phyloP scores from a whole-genome alignment of 2,888 invertebrate species.

The Nesidiocoris tenuis region DNA sequence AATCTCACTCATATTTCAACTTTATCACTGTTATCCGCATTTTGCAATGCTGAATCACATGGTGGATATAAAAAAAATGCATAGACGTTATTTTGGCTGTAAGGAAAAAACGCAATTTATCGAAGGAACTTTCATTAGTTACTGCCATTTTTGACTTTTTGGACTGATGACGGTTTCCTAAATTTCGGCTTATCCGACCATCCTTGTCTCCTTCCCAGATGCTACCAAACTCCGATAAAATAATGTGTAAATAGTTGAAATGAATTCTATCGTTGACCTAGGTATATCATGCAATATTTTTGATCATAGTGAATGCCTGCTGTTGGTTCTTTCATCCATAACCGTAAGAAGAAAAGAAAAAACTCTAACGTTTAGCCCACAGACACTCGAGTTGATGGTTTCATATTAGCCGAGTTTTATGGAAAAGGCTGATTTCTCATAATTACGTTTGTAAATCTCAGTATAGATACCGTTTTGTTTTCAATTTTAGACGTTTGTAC shows the following conservation, averaged over 20 bases:
- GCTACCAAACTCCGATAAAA: no score
- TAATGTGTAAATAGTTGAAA: background rate
- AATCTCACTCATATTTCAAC: no score
- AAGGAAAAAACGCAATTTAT: no score
- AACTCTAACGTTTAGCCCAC: background rate
- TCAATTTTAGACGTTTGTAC: conserved; percentile 30
- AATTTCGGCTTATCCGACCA: no score
- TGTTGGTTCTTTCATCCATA: background rate
- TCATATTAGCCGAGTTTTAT: background rate
- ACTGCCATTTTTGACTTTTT: no score
- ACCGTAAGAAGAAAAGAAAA: background rate
- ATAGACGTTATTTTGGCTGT: no score
- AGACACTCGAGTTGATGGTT: background rate
- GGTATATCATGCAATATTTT: background rate
- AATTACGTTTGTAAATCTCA: conserved; percentile 17
- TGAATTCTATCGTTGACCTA: background rate
- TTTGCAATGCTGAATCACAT: no score
- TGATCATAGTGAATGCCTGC: background rate
- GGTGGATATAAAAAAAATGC: no score
- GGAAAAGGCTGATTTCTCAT: conserved; percentile 18
- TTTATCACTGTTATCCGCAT: no score
- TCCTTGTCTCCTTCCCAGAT: no score
- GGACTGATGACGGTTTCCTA: no score
- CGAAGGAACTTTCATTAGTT: no score
- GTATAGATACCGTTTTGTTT: conserved; percentile 18